These are phyloP conservation scores for Zoanthus solanderi DNA, from an alignment of 92 coral and sea anemone genomes.

Conservation along the genomic window DNA sequence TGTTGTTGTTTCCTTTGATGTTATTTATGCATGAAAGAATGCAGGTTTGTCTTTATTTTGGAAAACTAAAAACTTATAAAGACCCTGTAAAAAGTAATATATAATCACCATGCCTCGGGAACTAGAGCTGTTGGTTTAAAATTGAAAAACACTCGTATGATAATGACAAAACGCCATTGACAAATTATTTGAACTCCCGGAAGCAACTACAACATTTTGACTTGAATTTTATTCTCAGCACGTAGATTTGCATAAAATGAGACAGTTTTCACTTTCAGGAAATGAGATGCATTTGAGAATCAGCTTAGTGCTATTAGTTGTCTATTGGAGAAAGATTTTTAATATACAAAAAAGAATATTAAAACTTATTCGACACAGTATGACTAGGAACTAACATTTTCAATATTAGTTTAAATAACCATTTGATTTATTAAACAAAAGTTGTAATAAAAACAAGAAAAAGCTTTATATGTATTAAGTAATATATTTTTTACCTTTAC, in stretches of 20 bases:
- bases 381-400: background rate
- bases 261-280: background rate
- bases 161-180: background rate
- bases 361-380: slow-evolving; percentile 17
- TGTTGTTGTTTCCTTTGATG: background rate
- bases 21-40: slow-evolving; percentile 21
- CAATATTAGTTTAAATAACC: background rate
- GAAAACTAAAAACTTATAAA: background rate
- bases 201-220: background rate
- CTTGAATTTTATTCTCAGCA: background rate
- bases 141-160: background rate
- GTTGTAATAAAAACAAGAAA: background rate
- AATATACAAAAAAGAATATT: slow-evolving; percentile 7
- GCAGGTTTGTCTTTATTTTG: background rate
- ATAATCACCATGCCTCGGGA: background rate
- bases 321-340: background rate
- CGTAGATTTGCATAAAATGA: slow-evolving; percentile 1
- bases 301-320: slow-evolving; percentile 6
- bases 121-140: background rate
- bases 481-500: background rate
- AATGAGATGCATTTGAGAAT: background rate
- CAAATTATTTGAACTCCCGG: background rate
- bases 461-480: background rate
- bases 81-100: background rate
- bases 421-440: slow-evolving; percentile 1